phyloP scores from a whole-genome alignment of 2,113 vertebrate genomes.

The Sturnira hondurensis region DNA sequence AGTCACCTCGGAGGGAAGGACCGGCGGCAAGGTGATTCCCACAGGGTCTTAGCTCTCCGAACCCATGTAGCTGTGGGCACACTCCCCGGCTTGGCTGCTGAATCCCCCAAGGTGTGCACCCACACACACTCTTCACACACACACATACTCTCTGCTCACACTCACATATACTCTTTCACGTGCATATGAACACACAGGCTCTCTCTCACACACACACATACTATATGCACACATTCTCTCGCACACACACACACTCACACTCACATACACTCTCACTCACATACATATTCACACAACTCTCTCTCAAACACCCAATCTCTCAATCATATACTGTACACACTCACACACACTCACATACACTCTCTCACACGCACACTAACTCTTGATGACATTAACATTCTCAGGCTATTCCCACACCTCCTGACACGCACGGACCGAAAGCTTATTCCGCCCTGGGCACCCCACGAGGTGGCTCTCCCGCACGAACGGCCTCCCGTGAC shows the following conservation, averaged over 20 bases:
- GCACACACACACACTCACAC: background rate
- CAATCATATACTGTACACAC: background rate
- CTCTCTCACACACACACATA: too few species aligned
- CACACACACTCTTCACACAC: background rate
- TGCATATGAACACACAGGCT: too few species aligned
- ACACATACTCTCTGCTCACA: background rate
- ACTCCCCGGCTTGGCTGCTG: background rate
- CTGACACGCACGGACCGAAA: background rate
- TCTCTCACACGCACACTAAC: background rate
- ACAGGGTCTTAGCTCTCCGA: background rate
- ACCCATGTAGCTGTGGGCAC: background rate
- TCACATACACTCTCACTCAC: background rate
- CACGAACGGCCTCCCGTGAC: background rate
- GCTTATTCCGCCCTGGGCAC: background rate
- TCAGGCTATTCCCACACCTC: background rate
- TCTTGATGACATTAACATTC: background rate
- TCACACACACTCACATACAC: background rate
- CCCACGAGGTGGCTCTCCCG: background rate
- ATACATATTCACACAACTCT: background rate
- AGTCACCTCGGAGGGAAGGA: background rate
- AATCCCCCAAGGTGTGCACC: background rate
- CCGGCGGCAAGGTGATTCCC: background rate
- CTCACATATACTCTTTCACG: background rate
- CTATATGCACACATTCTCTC: background rate
- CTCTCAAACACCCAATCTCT: background rate